Conservation (phyloP, 2,797 vertebrate genomes). For the Pseudopleuronectes americanus region DNA sequence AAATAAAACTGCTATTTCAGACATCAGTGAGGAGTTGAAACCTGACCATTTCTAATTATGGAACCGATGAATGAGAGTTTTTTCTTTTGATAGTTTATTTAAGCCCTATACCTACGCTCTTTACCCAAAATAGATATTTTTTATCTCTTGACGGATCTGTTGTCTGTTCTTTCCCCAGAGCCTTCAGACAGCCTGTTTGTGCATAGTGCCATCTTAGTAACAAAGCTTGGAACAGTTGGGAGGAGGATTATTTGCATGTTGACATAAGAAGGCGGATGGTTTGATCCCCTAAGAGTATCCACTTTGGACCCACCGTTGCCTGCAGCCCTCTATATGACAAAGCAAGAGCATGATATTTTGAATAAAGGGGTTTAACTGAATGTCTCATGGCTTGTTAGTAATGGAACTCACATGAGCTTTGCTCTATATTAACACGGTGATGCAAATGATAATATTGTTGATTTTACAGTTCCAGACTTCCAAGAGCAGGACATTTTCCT, state of each 20-base stretch:
- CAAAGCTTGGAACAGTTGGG: slow-evolving; percentile 33
- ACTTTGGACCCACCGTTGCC: background rate
- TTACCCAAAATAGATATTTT: slow-evolving; percentile 63
- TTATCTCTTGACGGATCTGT: slow-evolving; percentile 41
- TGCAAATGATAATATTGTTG: slow-evolving; percentile 18
- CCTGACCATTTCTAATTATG: slow-evolving; percentile 54
- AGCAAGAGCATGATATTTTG: background rate
- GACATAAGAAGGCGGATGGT: slow-evolving; percentile 14
- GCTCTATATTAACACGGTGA: slow-evolving; percentile 8
- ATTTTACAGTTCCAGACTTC: slow-evolving; percentile 93
- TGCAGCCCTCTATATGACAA: slow-evolving; percentile 9
- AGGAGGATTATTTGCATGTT: slow-evolving; percentile 40
- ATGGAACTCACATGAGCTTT: background rate
- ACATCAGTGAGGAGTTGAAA: slow-evolving; percentile 34
- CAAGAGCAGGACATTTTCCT: slow-evolving; percentile 99
- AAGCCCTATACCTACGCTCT: slow-evolving; percentile 40
- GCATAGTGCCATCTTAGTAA: slow-evolving; percentile 22
- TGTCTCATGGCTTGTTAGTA: background rate
- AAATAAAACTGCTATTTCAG: slow-evolving; percentile 36
- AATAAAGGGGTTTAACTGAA: slow-evolving; percentile 3
- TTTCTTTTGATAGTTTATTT: slow-evolving; percentile 54
- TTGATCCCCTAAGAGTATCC: slow-evolving; percentile 24
- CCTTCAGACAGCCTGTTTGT: slow-evolving; percentile 33
- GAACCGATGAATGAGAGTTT: slow-evolving; percentile 12
- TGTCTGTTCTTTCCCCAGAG: slow-evolving; percentile 46